Evolutionary conservation across 2,113 vertebrate species (phyloP).

Genomic region (Onychostoma macrolepis): DNA sequence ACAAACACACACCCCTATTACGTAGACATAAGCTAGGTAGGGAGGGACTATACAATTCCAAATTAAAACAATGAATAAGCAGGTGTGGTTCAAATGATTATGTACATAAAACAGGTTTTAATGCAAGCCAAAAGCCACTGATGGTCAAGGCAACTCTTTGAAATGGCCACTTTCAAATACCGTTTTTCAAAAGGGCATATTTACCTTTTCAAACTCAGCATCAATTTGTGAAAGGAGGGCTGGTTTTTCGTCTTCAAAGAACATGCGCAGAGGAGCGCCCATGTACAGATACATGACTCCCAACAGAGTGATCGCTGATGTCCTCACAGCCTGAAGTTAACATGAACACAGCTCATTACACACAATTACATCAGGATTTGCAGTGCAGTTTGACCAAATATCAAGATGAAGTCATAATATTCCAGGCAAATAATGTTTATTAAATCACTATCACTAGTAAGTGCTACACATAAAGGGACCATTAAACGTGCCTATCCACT

Average conservation of each 20-base stretch:
- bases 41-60: background rate
- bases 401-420: background rate
- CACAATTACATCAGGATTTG: background rate
- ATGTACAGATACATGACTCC: conserved; percentile 97
- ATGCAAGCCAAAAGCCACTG: background rate
- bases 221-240: conserved; percentile 95
- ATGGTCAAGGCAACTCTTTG: background rate
- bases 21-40: background rate
- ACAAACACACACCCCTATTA: background rate
- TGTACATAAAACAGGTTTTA: conserved; percentile 7
- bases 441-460: background rate
- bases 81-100: conserved; percentile 5
- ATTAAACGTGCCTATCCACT: background rate
- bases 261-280: conserved; percentile 92
- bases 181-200: background rate
- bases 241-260: conserved; percentile 98
- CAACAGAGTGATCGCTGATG: conserved; percentile 89
- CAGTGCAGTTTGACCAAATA: background rate
- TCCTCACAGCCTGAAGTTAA: conserved; percentile 85
- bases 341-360: background rate
- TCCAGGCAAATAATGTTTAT: background rate
- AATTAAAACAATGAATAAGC: background rate
- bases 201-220: conserved; percentile 96
- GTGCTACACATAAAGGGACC: background rate
- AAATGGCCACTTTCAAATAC: background rate